Conservation (phyloP, 1,140 invertebrate species). For the Drosophila micromelanica region DNA sequence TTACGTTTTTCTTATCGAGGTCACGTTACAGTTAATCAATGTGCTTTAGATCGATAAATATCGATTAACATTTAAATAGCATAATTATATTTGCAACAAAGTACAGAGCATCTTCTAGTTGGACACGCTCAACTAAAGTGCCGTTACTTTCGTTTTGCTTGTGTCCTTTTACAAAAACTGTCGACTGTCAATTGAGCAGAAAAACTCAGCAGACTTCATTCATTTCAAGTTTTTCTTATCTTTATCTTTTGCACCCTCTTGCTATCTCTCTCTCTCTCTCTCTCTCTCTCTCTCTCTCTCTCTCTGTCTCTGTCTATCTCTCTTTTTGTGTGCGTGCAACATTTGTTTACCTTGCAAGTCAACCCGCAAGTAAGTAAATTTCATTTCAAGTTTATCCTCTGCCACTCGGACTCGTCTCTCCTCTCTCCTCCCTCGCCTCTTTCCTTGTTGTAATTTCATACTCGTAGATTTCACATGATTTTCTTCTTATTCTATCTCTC, state of each 20-base stretch:
- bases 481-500: neutral
- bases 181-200: conserved; percentile 48
- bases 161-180: conserved; percentile 9
- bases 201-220: conserved; percentile 29
- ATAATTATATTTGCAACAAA: no score
- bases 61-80: no score
- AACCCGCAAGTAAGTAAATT: conserved; percentile 55
- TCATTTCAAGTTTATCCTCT: conserved; percentile 58
- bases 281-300: neutral
- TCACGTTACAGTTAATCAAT: no score
- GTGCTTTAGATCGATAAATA: no score
- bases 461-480: conserved; percentile 27
- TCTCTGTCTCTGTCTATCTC: neutral
- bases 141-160: neutral
- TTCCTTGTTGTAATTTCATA: conserved; percentile 1
- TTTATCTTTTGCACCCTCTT: neutral
- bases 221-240: conserved; percentile 11
- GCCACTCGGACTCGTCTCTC: neutral
- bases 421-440: no score
- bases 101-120: no score
- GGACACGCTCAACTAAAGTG: no score
- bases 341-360: conserved; percentile 52
- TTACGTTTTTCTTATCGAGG: no score
- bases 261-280: neutral
- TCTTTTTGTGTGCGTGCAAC: conserved; percentile 3